phyloP scores from a whole-genome alignment of 2,113 vertebrate species.

The Nyctereutes procyonoides region DNA sequence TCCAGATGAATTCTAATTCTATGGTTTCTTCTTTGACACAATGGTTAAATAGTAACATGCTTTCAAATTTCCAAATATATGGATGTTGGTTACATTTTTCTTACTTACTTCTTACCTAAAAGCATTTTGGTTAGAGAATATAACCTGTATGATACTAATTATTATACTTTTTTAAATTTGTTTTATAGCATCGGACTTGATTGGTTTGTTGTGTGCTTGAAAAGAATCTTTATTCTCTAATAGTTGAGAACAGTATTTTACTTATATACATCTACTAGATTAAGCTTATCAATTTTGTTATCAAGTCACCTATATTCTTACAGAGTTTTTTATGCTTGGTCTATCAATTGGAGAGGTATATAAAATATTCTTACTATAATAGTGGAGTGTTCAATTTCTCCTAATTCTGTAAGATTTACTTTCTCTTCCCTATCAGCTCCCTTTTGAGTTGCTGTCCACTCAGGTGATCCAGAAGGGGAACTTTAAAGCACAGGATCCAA shows the following conservation, averaged over 20 bases:
- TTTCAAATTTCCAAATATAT: slow-evolving; percentile 1
- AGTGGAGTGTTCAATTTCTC: not conserved
- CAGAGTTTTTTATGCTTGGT: not conserved
- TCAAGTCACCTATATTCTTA: not conserved
- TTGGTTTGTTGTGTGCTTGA: not conserved
- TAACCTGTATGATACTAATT: not conserved
- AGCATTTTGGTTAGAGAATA: not conserved
- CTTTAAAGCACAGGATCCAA: not conserved
- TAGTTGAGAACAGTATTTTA: not conserved
- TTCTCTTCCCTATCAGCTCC: not conserved
- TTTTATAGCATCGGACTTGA: not conserved
- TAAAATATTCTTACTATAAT: slow-evolving; percentile 4
- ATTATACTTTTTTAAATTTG: not conserved
- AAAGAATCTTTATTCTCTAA: not conserved
- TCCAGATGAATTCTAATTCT: not conserved
- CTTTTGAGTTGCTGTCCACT: not conserved
- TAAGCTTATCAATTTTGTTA: not conserved
- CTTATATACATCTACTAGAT: not conserved
- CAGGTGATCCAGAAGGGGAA: not conserved
- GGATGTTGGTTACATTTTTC: not conserved
- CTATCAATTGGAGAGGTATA: not conserved
- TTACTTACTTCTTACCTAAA: slow-evolving; percentile 36
- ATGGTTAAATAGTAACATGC: not conserved
- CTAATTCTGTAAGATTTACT: not conserved
- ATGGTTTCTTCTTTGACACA: not conserved